Percentiles rank a stretch among this genome's conserved stretches.
phyloP scores from a whole-genome alignment of 2,113 vertebrate genomes.

The Rhadina sibilatrix region DNA sequence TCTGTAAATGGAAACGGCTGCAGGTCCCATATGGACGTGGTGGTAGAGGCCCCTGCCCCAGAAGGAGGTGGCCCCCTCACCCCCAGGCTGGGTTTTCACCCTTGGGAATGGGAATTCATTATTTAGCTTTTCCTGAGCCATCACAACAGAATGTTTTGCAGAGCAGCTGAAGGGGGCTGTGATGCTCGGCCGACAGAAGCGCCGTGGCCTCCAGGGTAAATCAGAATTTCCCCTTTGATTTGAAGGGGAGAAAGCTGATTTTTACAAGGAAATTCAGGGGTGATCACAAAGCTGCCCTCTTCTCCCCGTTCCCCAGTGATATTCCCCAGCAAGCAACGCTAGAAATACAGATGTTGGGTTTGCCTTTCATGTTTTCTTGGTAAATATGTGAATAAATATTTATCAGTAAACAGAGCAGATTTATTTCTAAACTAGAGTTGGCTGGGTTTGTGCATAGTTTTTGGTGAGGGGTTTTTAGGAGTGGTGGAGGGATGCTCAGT shows the following conservation, averaged over 20 bases:
- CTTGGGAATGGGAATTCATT: neutral
- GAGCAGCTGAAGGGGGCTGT: neutral
- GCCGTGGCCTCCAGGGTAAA: fast-evolving
- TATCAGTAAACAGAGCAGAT: slow-evolving; percentile 34
- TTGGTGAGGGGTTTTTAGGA: neutral
- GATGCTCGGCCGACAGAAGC: fast-evolving
- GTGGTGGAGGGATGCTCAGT: neutral
- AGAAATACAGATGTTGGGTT: slow-evolving; percentile 10
- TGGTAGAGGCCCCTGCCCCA: neutral
- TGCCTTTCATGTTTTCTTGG: slow-evolving; percentile 31
- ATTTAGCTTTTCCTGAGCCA: neutral
- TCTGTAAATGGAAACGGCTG: neutral
- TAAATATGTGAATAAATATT: slow-evolving; percentile 45
- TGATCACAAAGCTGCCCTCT: neutral
- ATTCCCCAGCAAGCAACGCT: neutral
- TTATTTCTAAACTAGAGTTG: neutral
- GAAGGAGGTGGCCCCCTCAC: neutral
- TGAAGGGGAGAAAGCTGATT: neutral
- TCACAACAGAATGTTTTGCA: neutral
- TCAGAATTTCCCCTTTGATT: neutral
- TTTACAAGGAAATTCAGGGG: neutral
- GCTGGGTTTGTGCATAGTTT: neutral
- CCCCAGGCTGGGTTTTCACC: neutral
- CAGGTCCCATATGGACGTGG: fast-evolving
- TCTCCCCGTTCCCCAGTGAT: neutral